Evolutionary conservation across 2,113 vertebrate genomes (phyloP).

Genomic region (Ictalurus punctatus): DNA sequence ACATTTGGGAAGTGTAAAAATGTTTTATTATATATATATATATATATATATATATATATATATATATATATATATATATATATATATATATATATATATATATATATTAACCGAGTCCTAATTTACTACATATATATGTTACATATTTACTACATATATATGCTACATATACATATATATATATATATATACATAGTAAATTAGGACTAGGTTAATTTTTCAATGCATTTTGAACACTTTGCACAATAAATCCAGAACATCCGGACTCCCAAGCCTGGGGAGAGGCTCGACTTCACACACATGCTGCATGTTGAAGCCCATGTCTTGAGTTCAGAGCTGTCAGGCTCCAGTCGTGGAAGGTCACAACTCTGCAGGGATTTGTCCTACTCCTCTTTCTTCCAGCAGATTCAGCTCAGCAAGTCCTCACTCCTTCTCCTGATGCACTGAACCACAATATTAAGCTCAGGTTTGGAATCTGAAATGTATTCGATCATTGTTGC

Average conservation of each 20-base stretch:
- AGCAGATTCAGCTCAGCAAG: not conserved
- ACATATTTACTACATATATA: too few relatives aligned
- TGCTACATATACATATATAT: too few relatives aligned
- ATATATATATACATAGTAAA: not conserved
- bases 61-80: too few relatives aligned
- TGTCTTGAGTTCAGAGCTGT: not conserved
- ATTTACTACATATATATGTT: too few relatives aligned
- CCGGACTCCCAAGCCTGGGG: not conserved
- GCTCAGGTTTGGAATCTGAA: not conserved
- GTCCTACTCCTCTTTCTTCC: not conserved
- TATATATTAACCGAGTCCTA: too few relatives aligned
- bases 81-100: too few relatives aligned
- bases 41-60: too few relatives aligned
- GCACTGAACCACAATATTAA: not conserved
- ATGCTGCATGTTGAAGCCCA: not conserved
- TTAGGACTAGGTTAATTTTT: not conserved
- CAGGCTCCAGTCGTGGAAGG: not conserved
- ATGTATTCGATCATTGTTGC: too few relatives aligned
- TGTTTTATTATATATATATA: too few relatives aligned
- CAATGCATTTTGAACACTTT: not conserved
- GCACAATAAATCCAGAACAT: not conserved
- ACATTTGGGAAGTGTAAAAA: not conserved
- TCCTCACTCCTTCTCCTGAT: not conserved
- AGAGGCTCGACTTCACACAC: not conserved
- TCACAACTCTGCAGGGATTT: not conserved